phyloP scores from a whole-genome alignment of 64 coral and sea anemone genomes.

The Dendronephthya gigantea region DNA sequence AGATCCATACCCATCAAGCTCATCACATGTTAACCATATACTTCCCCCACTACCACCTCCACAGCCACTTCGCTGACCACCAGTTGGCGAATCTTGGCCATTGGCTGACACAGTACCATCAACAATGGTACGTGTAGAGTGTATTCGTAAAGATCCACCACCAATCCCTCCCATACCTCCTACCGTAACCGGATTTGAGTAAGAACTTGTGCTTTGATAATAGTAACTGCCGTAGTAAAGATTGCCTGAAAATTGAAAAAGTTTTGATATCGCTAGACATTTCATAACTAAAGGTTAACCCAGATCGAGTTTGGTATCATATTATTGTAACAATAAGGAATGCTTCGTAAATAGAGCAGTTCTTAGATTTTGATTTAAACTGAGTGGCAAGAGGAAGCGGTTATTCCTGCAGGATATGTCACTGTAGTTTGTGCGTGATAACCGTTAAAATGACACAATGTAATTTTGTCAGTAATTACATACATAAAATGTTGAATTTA shows the following conservation, averaged over 20 bases:
- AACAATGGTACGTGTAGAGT: background rate
- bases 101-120: background rate
- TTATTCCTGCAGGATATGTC: no score
- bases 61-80: constrained; percentile 9
- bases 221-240: background rate
- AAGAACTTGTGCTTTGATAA: background rate
- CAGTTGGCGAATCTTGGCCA: background rate
- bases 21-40: constrained; percentile 16
- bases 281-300: no score
- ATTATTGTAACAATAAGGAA: no score
- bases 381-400: no score
- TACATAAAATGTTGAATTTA: no score
- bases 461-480: no score
- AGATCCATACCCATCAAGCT: constrained; percentile 18
- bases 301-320: no score
- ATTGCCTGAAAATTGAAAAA: background rate
- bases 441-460: no score
- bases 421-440: no score
- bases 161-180: background rate
- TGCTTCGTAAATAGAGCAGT: no score
- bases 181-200: background rate
- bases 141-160: background rate
- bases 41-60: constrained; percentile 14
- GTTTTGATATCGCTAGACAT: background rate
- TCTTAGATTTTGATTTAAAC: no score